A percentile compares a stretch with the other conserved stretches of the same genome.
Evolutionary conservation across 2,888 invertebrate species (phyloP).

Genomic region (Nematopogon swammerdamellus): DNA sequence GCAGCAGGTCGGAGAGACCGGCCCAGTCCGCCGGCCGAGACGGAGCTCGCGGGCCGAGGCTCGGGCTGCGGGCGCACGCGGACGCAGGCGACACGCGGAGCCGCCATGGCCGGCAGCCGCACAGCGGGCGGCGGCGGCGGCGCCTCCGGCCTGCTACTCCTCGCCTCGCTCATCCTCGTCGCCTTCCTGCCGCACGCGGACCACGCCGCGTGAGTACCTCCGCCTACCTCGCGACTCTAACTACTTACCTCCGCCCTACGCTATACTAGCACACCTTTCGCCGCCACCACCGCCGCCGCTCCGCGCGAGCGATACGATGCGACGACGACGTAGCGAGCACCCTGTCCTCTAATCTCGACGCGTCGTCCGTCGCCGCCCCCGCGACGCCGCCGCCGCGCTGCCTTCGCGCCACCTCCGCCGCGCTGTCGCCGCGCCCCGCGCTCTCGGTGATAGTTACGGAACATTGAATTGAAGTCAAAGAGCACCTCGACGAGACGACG

Average conservation of each 20-base stretch:
- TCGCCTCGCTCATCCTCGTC: constrained; percentile 20
- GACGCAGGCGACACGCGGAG: constrained; percentile 32
- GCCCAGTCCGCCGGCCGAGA: constrained; percentile 42
- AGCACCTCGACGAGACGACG: too few species aligned
- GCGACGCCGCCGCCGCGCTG: background rate
- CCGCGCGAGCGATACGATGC: background rate
- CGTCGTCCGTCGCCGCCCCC: background rate
- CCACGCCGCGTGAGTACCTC: constrained; percentile 39
- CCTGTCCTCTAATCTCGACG: background rate
- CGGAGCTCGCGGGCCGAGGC: constrained; percentile 36
- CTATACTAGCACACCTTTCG: constrained; percentile 1
- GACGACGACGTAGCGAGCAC: background rate
- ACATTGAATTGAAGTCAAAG: too few species aligned
- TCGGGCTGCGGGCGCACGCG: constrained; percentile 25
- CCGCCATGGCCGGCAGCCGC: constrained; percentile 24
- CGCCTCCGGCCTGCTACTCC: constrained; percentile 35
- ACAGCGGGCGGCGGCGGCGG: constrained; percentile 31
- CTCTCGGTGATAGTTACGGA: too few species aligned
- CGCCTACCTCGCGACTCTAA: constrained; percentile 4
- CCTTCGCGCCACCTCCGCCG: background rate
- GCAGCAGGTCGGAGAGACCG: constrained; percentile 19
- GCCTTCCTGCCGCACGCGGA: constrained; percentile 35
- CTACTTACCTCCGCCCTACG: constrained; percentile 1
- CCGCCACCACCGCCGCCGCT: background rate
- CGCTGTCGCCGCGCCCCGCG: too few species aligned